A percentile compares a stretch with the other conserved stretches of the same genome.
Evolutionary conservation across 1,140 invertebrate species (phyloP).

Genomic region (Globodera rostochiensis): DNA sequence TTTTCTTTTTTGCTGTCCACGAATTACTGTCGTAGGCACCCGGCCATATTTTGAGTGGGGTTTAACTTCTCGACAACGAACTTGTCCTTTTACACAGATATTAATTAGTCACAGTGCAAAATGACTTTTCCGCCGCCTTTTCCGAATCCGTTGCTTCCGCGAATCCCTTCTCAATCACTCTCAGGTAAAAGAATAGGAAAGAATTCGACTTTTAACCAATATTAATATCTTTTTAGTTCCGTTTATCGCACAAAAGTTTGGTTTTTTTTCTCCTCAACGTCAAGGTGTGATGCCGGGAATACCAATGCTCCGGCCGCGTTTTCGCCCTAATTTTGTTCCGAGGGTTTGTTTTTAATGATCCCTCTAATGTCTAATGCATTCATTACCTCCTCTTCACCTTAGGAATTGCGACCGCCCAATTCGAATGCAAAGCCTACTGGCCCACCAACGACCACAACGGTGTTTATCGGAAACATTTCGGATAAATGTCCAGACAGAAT

Average conservation of each 20-base stretch:
- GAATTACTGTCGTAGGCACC: too few species aligned
- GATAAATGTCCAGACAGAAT: conserved; percentile 90
- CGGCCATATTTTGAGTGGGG: too few species aligned
- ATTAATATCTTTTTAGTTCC: not conserved
- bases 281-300: not conserved
- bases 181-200: not conserved
- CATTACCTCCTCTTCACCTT: not conserved
- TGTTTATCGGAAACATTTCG: conserved; percentile 97
- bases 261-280: conserved; percentile 27
- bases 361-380: not conserved
- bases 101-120: not conserved
- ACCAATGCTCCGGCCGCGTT: conserved; percentile 10
- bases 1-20: too few species aligned
- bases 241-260: conserved; percentile 16
- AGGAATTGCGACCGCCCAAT: conserved; percentile 11
- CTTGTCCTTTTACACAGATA: too few species aligned
- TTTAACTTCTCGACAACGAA: too few species aligned
- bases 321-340: conserved; percentile 13
- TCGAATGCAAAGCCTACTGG: conserved; percentile 3
- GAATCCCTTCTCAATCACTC: not conserved
- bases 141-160: conserved; percentile 25
- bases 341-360: conserved; percentile 6
- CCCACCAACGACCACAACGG: conserved; percentile 75
- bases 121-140: conserved; percentile 36
- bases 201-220: not conserved